Conservation (phyloP, 2,113 vertebrate species). For the Eidolon helvum region DNA sequence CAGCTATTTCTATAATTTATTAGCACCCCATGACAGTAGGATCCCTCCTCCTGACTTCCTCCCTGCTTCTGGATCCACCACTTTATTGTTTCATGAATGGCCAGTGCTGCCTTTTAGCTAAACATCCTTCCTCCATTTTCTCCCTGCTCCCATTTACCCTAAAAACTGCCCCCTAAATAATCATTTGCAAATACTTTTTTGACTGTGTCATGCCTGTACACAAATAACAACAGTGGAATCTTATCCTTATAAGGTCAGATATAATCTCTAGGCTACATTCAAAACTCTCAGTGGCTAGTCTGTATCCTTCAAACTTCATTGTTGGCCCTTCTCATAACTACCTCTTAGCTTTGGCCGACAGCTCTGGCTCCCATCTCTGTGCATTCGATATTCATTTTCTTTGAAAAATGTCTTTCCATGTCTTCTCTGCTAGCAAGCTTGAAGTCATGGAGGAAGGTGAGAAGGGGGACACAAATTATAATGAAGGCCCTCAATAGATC, state of each 20-base stretch:
- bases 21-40: not conserved
- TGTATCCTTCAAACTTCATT: not conserved
- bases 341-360: not conserved
- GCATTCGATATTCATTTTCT: not conserved
- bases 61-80: not conserved
- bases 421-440: not conserved
- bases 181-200: not conserved
- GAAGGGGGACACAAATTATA: not conserved
- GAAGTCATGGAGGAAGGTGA: not conserved
- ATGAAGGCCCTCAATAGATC: not conserved
- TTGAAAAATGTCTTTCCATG: not conserved
- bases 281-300: not conserved
- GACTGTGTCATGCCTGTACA: not conserved
- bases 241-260: not conserved
- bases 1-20: constrained; percentile 4
- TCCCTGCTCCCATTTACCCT: not conserved
- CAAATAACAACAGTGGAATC: not conserved
- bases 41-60: not conserved
- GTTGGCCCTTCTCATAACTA: not conserved
- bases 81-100: not conserved
- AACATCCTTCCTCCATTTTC: not conserved
- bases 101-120: not conserved
- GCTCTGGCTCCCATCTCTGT: not conserved
- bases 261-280: not conserved
- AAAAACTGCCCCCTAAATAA: not conserved